Evolutionary conservation across 2,888 invertebrate species (phyloP).

Genomic region (Brachyptera putata): DNA sequence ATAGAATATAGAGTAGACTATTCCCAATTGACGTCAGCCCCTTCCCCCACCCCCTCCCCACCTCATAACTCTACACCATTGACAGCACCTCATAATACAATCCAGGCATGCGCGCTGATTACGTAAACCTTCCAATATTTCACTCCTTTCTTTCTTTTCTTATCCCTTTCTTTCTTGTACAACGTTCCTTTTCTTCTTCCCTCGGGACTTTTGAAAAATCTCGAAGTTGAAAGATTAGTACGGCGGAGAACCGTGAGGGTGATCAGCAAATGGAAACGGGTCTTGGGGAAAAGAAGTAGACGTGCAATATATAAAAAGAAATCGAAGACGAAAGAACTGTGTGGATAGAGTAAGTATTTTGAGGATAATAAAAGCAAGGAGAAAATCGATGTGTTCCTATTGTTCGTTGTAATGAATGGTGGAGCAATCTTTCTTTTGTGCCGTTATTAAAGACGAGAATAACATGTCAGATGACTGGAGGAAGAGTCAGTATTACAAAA

Average conservation of each 20-base stretch:
- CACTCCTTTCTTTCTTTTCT: constrained; percentile 14
- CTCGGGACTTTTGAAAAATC: constrained; percentile 31
- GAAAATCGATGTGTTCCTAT: constrained; percentile 2
- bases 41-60: no score
- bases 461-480: no score
- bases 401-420: no score
- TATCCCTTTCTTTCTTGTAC: constrained; percentile 19
- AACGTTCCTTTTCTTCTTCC: constrained; percentile 24
- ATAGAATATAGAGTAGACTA: no score
- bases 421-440: no score
- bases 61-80: no score
- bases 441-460: no score
- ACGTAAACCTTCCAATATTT: constrained; percentile 29
- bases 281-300: constrained; percentile 1
- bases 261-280: constrained; percentile 26
- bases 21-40: no score
- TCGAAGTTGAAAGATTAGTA: constrained; percentile 18
- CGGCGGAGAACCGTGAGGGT: constrained; percentile 15
- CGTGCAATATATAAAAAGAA: no score
- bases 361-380: neutral
- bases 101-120: constrained; percentile 27
- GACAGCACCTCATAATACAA: constrained; percentile 14
- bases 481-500: no score
- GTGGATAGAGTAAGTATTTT: neutral
- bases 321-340: neutral